Base-by-base conservation (phyloP, 2,797 vertebrate species). In the Pantherophis alleghaniensis region DNA sequence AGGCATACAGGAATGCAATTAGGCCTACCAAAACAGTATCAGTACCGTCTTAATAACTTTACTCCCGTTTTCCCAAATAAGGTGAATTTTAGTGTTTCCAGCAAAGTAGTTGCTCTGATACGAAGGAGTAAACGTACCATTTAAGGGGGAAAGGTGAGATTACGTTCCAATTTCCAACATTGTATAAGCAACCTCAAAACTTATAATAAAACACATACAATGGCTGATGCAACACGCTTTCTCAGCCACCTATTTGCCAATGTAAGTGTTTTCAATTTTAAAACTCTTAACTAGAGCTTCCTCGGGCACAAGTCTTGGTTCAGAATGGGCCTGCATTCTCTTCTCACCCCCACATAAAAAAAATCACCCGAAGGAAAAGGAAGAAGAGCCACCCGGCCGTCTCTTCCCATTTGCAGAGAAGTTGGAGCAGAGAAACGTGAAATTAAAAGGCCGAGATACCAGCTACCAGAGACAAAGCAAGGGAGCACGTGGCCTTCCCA, bases 381-480 rank as follows among this genome's bases (percentile, higher is more conserved):
- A 5, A 20, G 0, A 7, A 11, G 1, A 28, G 3, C 51, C 22
- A 37, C 1, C 13, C 4, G 12, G 1, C 7, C n/a, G 7, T 2
- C 24, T 74, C 20, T 42, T 37, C 22, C 4, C 22, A 57, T 55
- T 47, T 88, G 32, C 7, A 16, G 32, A 57, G 7, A 63, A 69
- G 10, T 7, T 11, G 32, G 61, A 1, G 24, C 5, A 1, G 18
- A 88, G 24, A 74, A 11, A 7, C 24, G 13, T 13, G 0, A 12
- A 7, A 90, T n/a, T 90, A 2, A 93, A 92, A 95, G 94, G 94
- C 18, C 93, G 91, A 91, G 95, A 96, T 95, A 94, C 92, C 69
- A 18, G 57, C 12, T 2, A 1, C 13, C 14, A 26, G 18, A 28
- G 6, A 92, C 14, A 18, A 88, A 88, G 88, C 88, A 16, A 26